Evolutionary conservation across 2,888 invertebrate species (phyloP).

Genomic region (Hyles lineata): DNA sequence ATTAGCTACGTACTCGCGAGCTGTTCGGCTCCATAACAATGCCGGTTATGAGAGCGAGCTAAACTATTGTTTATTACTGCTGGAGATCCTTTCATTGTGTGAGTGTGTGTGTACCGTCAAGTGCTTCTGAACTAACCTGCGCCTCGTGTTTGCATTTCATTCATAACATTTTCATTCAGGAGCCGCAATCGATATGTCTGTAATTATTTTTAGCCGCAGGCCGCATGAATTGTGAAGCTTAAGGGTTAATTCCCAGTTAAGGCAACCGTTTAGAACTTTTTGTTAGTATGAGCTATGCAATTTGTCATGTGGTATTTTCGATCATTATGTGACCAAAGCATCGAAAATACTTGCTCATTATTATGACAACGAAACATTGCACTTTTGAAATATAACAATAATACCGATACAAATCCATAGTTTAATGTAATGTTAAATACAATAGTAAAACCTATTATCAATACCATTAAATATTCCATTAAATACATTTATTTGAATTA

Average conservation of each 20-base stretch:
- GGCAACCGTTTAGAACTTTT: too few species aligned
- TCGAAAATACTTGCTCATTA: too few species aligned
- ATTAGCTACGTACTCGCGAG: conserved; percentile 46
- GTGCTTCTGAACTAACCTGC: conserved; percentile 2
- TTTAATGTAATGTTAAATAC: neutral
- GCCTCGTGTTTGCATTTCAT: neutral
- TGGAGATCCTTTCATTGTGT: neutral
- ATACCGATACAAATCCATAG: neutral
- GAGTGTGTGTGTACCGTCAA: neutral
- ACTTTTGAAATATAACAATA: neutral
- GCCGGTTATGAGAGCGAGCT: conserved; percentile 35
- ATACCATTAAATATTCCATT: conserved; percentile 17
- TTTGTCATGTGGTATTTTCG: too few species aligned
- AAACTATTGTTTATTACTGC: neutral
- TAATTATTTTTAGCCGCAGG: neutral
- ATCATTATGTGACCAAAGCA: too few species aligned
- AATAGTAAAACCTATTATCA: neutral
- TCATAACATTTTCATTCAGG: neutral
- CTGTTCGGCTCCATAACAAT: conserved; percentile 44
- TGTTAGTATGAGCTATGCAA: too few species aligned
- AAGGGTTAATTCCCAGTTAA: neutral
- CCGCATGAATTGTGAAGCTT: neutral
- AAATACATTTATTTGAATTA: neutral
- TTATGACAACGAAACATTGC: neutral
- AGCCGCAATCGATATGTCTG: neutral